Conservation (phyloP, 2,113 vertebrate species). For the Synodontis membranacea region DNA sequence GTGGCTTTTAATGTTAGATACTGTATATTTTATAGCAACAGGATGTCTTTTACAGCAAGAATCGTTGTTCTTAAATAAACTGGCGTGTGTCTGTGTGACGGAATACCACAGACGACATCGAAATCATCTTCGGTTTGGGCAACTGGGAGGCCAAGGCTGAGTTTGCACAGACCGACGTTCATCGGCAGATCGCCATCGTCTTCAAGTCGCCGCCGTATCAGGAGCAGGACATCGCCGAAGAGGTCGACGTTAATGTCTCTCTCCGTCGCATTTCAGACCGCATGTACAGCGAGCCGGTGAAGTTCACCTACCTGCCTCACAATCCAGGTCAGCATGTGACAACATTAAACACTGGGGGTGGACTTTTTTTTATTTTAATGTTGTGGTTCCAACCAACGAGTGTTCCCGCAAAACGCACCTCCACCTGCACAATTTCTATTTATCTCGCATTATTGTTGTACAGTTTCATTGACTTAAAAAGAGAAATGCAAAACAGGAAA, state of each 20-base stretch:
- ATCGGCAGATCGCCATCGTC: conserved; percentile 90
- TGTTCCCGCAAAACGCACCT: conserved; percentile 10
- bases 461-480: not conserved
- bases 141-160: conserved; percentile 86
- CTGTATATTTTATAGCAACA: not conserved
- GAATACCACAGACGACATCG: conserved; percentile 80
- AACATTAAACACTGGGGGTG: not conserved
- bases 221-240: conserved; percentile 79
- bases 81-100: not conserved
- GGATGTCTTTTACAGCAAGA: not conserved
- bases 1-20: no score
- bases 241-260: conserved; percentile 76
- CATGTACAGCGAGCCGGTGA: conserved; percentile 82
- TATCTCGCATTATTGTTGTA: not conserved
- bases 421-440: not conserved
- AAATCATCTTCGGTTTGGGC: conserved; percentile 80
- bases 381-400: not conserved
- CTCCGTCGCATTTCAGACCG: conserved; percentile 84
- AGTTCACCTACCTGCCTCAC: conserved; percentile 81
- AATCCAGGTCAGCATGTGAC: conserved; percentile 72
- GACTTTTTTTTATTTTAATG: not conserved
- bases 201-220: conserved; percentile 86
- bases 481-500: not conserved
- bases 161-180: conserved; percentile 90
- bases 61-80: not conserved